Percentiles rank a stretch among this genome's conserved stretches.
phyloP scores from a whole-genome alignment of 1,140 invertebrate species.

The Spodoptera frugiperda region DNA sequence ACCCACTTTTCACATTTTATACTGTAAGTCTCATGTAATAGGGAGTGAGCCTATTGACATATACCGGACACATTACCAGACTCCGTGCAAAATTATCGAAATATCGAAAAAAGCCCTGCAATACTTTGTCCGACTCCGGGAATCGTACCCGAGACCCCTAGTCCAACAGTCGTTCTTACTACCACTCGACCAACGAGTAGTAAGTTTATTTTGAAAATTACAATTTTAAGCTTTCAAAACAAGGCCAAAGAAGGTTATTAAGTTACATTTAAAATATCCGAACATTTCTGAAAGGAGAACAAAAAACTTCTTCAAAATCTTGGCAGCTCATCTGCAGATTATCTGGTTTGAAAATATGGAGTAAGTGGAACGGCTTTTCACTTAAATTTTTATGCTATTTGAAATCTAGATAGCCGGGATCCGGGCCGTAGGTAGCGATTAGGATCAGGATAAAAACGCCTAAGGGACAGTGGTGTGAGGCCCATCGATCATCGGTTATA shows the following conservation, averaged over 20 bases:
- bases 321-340: slow-evolving; percentile 21
- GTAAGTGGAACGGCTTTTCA: slow-evolving; percentile 6
- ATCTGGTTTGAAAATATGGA: slow-evolving; percentile 26
- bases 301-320: slow-evolving; percentile 15
- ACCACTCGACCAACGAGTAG: too few relatives aligned
- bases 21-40: too few relatives aligned
- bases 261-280: slow-evolving; percentile 13
- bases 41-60: too few relatives aligned
- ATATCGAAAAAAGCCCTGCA: too few relatives aligned
- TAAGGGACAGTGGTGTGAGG: slow-evolving; percentile 5
- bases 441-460: slow-evolving; percentile 11
- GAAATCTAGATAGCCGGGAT: slow-evolving; percentile 23
- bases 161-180: too few relatives aligned
- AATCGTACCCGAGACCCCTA: too few relatives aligned
- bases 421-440: slow-evolving; percentile 4
- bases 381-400: slow-evolving; percentile 24
- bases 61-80: too few relatives aligned
- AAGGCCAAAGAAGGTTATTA: not conserved
- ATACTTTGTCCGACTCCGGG: too few relatives aligned
- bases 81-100: too few relatives aligned
- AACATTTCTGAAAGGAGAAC: not conserved
- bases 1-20: too few relatives aligned
- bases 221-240: too few relatives aligned
- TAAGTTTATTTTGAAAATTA: too few relatives aligned
- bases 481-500: slow-evolving; percentile 18